Percentiles rank a stretch among this genome's conserved stretches.
Evolutionary conservation across 1,140 invertebrate species (phyloP).

Genomic region (Octopus bimaculoides): DNA sequence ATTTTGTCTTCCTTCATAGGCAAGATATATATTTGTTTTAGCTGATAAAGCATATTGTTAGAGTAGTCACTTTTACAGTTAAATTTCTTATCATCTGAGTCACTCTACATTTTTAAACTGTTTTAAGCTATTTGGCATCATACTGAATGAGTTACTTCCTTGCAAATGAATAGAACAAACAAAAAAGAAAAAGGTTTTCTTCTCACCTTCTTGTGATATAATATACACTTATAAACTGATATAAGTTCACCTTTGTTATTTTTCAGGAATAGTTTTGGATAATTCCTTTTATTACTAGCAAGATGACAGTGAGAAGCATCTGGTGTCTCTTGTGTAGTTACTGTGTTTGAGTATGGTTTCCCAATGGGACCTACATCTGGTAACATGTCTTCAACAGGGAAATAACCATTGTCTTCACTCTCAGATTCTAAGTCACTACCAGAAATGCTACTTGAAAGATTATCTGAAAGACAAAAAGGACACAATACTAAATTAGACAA

Average conservation of each 20-base stretch:
- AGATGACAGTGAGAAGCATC: not conserved
- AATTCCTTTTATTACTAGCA: constrained; percentile 25
- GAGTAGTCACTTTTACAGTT: too few species aligned
- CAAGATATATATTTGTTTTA: too few species aligned
- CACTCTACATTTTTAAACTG: too few species aligned
- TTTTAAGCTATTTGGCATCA: too few species aligned
- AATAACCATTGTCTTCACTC: constrained; percentile 18
- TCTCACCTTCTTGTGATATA: constrained; percentile 50
- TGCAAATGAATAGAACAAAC: not conserved
- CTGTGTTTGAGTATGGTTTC: too few species aligned
- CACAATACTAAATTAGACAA: not conserved
- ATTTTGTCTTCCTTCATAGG: too few species aligned
- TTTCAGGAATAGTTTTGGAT: constrained; percentile 71
- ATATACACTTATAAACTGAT: constrained; percentile 70
- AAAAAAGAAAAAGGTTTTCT: not conserved
- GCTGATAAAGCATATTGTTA: too few species aligned
- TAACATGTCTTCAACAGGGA: too few species aligned
- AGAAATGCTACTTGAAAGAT: constrained; percentile 72
- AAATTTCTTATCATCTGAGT: too few species aligned
- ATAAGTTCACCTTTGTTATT: constrained; percentile 69
- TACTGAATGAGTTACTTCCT: too few species aligned
- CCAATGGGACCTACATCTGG: too few species aligned
- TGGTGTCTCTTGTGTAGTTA: too few species aligned
- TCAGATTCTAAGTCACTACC: constrained; percentile 67
- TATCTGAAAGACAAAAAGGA: constrained; percentile 58